Percentiles rank a stretch among this genome's conserved stretches.
These are phyloP conservation scores for Coluber constrictor DNA, from an alignment of 2,797 vertebrate species.

Conservation along the genomic window DNA sequence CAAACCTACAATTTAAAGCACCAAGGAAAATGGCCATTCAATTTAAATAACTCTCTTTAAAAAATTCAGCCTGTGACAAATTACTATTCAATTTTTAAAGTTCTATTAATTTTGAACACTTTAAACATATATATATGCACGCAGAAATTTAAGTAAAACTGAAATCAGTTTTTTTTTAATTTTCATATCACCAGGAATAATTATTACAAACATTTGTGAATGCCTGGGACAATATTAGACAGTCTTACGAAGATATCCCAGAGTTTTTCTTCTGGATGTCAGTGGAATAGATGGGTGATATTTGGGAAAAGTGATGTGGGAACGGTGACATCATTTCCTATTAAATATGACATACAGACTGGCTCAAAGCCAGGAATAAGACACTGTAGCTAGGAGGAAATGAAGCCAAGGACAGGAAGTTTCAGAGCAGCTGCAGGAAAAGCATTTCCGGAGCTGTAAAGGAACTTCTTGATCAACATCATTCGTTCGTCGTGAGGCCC, in stretches of 20 bases:
- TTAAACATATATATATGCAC: neutral
- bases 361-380: slow-evolving; percentile 15
- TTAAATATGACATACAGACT: slow-evolving; percentile 53
- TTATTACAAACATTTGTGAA: neutral
- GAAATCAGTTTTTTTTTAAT: neutral
- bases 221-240: neutral
- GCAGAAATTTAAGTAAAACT: neutral
- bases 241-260: neutral
- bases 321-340: slow-evolving; percentile 50
- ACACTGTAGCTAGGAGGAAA: neutral
- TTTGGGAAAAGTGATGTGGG: neutral
- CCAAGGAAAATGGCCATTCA: neutral
- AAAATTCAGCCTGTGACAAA: neutral
- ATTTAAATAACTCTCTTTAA: neutral
- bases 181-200: neutral
- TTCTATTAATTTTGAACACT: neutral
- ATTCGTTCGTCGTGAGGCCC: neutral
- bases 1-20: neutral
- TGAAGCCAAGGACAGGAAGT: neutral
- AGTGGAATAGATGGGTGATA: neutral
- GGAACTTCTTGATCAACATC: neutral
- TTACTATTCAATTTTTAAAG: neutral
- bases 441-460: neutral
- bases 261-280: neutral
- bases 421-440: neutral